Conservation (phyloP, 1,140 invertebrate genomes). For the Tribolium madens region DNA sequence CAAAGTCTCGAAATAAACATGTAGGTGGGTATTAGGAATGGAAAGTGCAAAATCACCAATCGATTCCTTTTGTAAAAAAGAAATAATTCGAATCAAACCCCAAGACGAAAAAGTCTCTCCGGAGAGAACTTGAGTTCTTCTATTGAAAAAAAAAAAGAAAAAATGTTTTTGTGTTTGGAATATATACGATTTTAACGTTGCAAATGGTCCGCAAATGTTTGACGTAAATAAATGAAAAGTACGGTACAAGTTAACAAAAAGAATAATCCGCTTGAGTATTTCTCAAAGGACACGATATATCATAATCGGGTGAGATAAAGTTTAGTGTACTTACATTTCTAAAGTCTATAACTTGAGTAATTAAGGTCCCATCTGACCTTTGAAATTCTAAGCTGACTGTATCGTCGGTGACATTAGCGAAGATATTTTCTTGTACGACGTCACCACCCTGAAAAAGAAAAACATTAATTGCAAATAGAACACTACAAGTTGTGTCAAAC, state of each 20-base stretch:
- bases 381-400: constrained; percentile 90
- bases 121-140: constrained; percentile 36
- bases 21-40: constrained; percentile 36
- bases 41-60: constrained; percentile 41
- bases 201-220: constrained; percentile 41
- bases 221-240: constrained; percentile 36
- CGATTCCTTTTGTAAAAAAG: constrained; percentile 39
- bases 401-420: constrained; percentile 90
- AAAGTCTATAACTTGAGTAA: constrained; percentile 94
- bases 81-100: constrained; percentile 35
- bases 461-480: not conserved
- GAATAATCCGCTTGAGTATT: not conserved
- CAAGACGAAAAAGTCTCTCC: constrained; percentile 39
- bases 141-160: constrained; percentile 40
- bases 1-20: constrained; percentile 25
- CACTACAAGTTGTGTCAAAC: not conserved
- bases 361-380: constrained; percentile 88
- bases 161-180: not conserved
- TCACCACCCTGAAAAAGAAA: constrained; percentile 83
- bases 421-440: constrained; percentile 91
- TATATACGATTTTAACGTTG: constrained; percentile 36
- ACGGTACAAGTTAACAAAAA: not conserved
- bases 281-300: constrained; percentile 37
- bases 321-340: constrained; percentile 84
- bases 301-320: constrained; percentile 4